A percentile compares a stretch with the other conserved stretches of the same genome.
Evolutionary conservation across 2,113 vertebrate genomes (phyloP).

Genomic region (Phyllostomus hastatus): DNA sequence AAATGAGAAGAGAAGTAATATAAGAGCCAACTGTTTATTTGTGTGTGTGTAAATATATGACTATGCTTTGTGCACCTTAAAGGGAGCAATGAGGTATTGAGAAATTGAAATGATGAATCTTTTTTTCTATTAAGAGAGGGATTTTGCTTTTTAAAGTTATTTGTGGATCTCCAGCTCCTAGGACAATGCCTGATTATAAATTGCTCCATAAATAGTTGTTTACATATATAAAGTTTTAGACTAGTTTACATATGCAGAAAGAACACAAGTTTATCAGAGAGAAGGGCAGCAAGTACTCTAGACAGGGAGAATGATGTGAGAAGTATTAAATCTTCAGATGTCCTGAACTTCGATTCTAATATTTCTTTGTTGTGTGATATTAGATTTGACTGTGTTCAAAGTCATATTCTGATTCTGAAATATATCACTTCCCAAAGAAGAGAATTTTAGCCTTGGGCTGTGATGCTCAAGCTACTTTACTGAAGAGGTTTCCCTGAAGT

Average conservation of each 20-base stretch:
- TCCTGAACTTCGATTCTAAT: background rate
- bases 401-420: constrained; percentile 36
- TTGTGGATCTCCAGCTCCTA: background rate
- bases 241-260: background rate
- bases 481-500: constrained; percentile 13
- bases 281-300: background rate
- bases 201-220: background rate
- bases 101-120: background rate
- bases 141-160: background rate
- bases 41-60: background rate
- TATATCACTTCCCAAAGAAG: constrained; percentile 19
- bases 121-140: background rate
- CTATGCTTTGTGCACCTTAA: background rate
- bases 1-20: background rate
- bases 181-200: background rate
- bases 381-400: background rate
- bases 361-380: background rate
- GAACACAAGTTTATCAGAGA: background rate
- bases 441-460: constrained; percentile 6
- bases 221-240: background rate
- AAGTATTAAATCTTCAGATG: background rate
- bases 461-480: background rate
- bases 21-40: background rate
- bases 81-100: background rate
- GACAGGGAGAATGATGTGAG: background rate